Percentiles rank a stretch among this genome's conserved stretches.
phyloP scores from a whole-genome alignment of 2,797 vertebrate species.

The Danio choprae region DNA sequence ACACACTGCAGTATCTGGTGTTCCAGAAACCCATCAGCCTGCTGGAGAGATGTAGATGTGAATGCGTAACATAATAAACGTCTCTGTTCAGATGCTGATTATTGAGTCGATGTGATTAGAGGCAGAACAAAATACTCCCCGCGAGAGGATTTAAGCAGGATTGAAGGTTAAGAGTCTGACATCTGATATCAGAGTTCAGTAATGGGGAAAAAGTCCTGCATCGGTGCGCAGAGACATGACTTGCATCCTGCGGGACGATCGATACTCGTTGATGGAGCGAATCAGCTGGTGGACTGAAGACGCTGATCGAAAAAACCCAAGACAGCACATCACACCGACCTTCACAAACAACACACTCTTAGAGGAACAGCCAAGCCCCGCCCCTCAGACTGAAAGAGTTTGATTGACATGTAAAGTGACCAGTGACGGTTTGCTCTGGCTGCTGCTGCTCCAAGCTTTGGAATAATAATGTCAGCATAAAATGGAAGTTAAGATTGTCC shows the following conservation, averaged over 20 bases:
- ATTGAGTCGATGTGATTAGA: conserved; percentile 13
- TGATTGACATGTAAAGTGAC: background rate
- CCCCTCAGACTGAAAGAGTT: background rate
- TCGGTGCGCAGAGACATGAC: conserved; percentile 25
- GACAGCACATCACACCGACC: background rate
- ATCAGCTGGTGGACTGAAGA: conserved; percentile 6
- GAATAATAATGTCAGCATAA: no score
- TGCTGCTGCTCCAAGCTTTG: background rate
- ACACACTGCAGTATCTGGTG: no score
- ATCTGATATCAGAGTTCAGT: conserved; percentile 9
- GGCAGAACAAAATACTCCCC: background rate
- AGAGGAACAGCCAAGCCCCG: background rate
- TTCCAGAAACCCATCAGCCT: conserved; percentile 25
- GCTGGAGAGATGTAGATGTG: background rate
- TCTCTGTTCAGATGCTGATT: background rate
- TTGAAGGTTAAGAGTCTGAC: conserved; percentile 17
- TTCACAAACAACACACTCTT: background rate
- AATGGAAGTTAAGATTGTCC: no score
- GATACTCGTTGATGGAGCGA: conserved; percentile 40
- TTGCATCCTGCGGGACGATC: conserved; percentile 34
- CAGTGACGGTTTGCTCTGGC: background rate
- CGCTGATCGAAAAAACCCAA: conserved; percentile 24
- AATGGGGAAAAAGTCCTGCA: conserved; percentile 20
- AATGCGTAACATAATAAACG: background rate
- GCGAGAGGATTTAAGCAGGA: background rate